These are phyloP conservation scores for Elanoides forficatus DNA, from an alignment of 2,113 vertebrate genomes.

Conservation along the genomic window DNA sequence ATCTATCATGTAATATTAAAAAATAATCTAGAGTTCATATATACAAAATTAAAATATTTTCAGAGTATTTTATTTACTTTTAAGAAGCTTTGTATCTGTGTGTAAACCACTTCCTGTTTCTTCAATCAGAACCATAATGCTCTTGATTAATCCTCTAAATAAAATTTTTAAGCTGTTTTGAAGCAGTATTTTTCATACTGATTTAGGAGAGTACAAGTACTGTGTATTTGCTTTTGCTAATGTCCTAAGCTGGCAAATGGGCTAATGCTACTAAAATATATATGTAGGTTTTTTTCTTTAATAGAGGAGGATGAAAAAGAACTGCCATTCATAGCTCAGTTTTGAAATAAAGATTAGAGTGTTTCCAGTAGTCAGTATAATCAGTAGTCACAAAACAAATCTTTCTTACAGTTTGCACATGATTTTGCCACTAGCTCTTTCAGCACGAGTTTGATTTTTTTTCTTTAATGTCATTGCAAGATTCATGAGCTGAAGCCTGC, in stretches of 20 bases:
- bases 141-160: slow-evolving; percentile 4
- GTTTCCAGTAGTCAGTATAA: not conserved
- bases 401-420: not conserved
- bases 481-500: not conserved
- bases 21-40: not conserved
- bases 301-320: not conserved
- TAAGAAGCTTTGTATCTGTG: not conserved
- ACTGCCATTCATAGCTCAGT: not conserved
- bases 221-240: not conserved
- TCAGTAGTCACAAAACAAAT: not conserved
- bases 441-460: not conserved
- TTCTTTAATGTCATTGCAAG: not conserved
- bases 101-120: not conserved
- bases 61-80: not conserved
- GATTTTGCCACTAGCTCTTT: not conserved
- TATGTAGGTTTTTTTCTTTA: not conserved
- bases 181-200: not conserved
- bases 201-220: not conserved
- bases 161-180: not conserved
- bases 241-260: not conserved
- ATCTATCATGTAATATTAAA: not conserved
- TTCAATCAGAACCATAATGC: not conserved
- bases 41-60: not conserved
- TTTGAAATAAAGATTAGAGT: not conserved
- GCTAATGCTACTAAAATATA: not conserved